A percentile compares a stretch with the other conserved stretches of the same genome.
These are phyloP conservation scores for Psittacula derbiana DNA, from an alignment of 2,797 vertebrate genomes.

Conservation along the genomic window DNA sequence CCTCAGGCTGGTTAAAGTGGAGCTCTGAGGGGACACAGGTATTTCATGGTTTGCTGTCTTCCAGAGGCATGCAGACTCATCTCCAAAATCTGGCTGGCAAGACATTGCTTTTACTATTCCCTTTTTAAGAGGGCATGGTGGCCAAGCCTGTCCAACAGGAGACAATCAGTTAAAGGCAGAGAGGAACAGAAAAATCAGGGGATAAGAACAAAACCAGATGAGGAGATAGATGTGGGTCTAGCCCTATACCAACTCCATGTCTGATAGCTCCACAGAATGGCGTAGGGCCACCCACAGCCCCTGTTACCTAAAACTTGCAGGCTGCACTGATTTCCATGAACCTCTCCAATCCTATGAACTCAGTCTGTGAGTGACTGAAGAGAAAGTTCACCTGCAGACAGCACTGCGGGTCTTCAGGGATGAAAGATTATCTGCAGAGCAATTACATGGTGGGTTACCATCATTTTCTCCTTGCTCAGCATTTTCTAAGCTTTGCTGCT, in stretches of 20 bases:
- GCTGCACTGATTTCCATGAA: neutral
- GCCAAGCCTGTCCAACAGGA: slow-evolving; percentile 8
- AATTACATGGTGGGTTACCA: neutral
- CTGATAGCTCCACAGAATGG: neutral
- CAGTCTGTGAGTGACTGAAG: neutral
- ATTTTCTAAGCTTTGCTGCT: slow-evolving; percentile 3
- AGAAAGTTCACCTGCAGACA: neutral
- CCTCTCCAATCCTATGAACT: neutral
- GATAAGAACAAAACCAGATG: neutral
- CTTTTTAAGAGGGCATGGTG: neutral
- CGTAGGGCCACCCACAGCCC: neutral
- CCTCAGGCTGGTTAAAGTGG: neutral
- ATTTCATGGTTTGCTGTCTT: neutral
- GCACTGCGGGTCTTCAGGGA: neutral
- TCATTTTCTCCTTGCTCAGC: neutral
- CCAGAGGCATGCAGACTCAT: neutral
- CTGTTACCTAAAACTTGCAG: neutral
- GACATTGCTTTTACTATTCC: neutral
- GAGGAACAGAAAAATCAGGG: neutral
- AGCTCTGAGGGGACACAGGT: neutral
- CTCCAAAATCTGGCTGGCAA: neutral
- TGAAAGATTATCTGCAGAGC: slow-evolving; percentile 11
- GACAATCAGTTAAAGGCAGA: neutral
- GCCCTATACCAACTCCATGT: neutral
- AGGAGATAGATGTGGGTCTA: neutral